Percentiles rank a stretch among this genome's conserved stretches.
These are phyloP conservation scores for Leucosticte australis DNA, from an alignment of 2,113 vertebrate genomes.

Conservation along the genomic window DNA sequence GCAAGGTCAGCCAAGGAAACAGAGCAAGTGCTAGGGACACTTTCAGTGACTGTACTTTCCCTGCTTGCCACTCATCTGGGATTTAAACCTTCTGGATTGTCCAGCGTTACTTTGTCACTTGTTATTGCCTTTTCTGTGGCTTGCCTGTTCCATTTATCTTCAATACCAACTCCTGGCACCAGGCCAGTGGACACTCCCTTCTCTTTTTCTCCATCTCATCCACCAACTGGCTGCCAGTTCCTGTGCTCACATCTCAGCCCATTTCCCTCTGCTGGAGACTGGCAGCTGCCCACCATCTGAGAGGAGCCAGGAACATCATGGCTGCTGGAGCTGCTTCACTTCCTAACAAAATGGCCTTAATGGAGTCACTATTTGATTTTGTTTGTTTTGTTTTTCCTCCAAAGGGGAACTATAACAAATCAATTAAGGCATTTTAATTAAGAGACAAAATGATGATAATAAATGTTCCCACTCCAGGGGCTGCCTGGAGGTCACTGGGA, in stretches of 20 bases:
- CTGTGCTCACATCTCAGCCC: neutral
- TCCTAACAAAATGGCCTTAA: slow-evolving; percentile 54
- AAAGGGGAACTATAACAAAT: slow-evolving; percentile 45
- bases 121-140: neutral
- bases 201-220: neutral
- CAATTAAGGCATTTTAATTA: slow-evolving; percentile 63
- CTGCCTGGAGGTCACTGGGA: neutral
- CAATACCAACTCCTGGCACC: neutral
- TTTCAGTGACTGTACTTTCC: neutral
- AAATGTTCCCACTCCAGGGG: neutral
- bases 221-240: neutral
- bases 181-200: neutral
- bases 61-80: neutral
- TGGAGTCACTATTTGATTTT: slow-evolving; percentile 55
- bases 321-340: neutral
- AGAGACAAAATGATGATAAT: slow-evolving; percentile 27
- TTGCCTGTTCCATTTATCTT: neutral
- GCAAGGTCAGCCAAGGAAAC: neutral
- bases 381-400: slow-evolving; percentile 24
- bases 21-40: neutral
- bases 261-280: slow-evolving; percentile 18
- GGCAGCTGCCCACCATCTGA: slow-evolving; percentile 14
- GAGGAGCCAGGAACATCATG: slow-evolving; percentile 23
- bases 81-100: neutral
- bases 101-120: neutral